A percentile compares a stretch with the other conserved stretches of the same genome.
These are phyloP conservation scores for Matsumyia berberina DNA, from an alignment of 2,888 invertebrate genomes.

Conservation along the genomic window DNA sequence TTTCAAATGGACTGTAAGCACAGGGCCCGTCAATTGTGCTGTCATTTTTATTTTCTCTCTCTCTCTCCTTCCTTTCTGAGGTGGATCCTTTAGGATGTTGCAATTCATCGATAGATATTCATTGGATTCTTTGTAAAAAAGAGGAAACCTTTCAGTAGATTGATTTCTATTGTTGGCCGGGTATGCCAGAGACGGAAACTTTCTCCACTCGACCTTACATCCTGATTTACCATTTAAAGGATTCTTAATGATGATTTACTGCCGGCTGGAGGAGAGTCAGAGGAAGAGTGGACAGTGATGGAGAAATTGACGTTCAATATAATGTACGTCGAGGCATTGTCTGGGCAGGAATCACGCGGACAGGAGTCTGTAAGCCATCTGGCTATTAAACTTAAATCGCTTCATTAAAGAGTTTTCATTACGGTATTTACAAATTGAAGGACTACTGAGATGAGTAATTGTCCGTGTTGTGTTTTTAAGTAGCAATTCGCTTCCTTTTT, in stretches of 20 bases:
- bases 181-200: slow-evolving; percentile 27
- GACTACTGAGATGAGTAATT: slow-evolving; percentile 58
- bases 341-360: slow-evolving; percentile 55
- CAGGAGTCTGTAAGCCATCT: slow-evolving; percentile 43
- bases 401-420: slow-evolving; percentile 56
- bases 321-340: slow-evolving; percentile 38
- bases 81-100: slow-evolving; percentile 61
- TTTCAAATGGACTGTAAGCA: slow-evolving; percentile 60
- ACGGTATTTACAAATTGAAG: slow-evolving; percentile 53
- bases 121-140: slow-evolving; percentile 39
- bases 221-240: slow-evolving; percentile 72
- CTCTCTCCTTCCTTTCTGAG: slow-evolving; percentile 36
- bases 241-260: slow-evolving; percentile 74
- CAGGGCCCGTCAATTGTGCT: slow-evolving; percentile 26
- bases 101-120: slow-evolving; percentile 68
- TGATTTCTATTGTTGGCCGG: slow-evolving; percentile 68
- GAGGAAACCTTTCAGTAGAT: slow-evolving; percentile 71
- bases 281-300: background rate
- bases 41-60: slow-evolving; percentile 45
- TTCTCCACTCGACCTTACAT: slow-evolving; percentile 73
- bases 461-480: slow-evolving; percentile 15
- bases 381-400: slow-evolving; percentile 54
- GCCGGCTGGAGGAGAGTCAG: background rate
- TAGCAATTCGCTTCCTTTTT: slow-evolving; percentile 31
- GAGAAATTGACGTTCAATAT: slow-evolving; percentile 18